Evolutionary conservation across 2,888 invertebrate genomes (phyloP).

Genomic region (Achlya flavicornis): DNA sequence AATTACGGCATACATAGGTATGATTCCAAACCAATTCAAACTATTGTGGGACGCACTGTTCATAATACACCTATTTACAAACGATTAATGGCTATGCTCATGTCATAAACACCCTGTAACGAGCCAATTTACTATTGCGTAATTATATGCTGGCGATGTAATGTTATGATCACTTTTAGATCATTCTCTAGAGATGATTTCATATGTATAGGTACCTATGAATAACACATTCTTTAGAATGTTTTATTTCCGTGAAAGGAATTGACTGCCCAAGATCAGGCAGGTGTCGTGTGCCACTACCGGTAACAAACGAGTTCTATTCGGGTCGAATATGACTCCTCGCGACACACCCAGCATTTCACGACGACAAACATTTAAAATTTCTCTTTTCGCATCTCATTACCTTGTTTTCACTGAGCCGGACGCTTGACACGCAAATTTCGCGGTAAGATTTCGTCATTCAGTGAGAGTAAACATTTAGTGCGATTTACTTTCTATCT

Average conservation of each 20-base stretch:
- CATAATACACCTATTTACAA: neutral
- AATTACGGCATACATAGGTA: slow-evolving; percentile 58
- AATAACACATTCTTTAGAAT: slow-evolving; percentile 12
- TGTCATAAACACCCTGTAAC: neutral
- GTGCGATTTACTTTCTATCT: slow-evolving; percentile 73
- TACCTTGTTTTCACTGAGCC: slow-evolving; percentile 78
- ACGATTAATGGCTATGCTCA: neutral
- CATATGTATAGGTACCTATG: neutral
- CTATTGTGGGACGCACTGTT: neutral
- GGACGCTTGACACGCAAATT: slow-evolving; percentile 70
- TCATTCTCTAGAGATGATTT: slow-evolving; percentile 7
- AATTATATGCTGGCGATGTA: slow-evolving; percentile 4
- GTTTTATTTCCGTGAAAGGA: slow-evolving; percentile 50
- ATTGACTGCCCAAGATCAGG: slow-evolving; percentile 35
- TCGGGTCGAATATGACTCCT: slow-evolving; percentile 74
- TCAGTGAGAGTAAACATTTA: slow-evolving; percentile 76
- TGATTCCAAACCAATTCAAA: slow-evolving; percentile 10
- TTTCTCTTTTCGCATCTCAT: slow-evolving; percentile 83
- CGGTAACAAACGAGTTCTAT: slow-evolving; percentile 75
- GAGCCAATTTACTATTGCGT: neutral
- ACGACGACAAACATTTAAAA: slow-evolving; percentile 78
- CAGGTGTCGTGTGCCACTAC: slow-evolving; percentile 49
- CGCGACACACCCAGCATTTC: slow-evolving; percentile 78
- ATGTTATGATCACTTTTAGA: slow-evolving; percentile 11
- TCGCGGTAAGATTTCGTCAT: slow-evolving; percentile 65